Evolutionary conservation across 2,797 vertebrate genomes (phyloP), one percentile per base, ranked within the genome.

Genomic region (Pipistrellus nathusii): DNA sequence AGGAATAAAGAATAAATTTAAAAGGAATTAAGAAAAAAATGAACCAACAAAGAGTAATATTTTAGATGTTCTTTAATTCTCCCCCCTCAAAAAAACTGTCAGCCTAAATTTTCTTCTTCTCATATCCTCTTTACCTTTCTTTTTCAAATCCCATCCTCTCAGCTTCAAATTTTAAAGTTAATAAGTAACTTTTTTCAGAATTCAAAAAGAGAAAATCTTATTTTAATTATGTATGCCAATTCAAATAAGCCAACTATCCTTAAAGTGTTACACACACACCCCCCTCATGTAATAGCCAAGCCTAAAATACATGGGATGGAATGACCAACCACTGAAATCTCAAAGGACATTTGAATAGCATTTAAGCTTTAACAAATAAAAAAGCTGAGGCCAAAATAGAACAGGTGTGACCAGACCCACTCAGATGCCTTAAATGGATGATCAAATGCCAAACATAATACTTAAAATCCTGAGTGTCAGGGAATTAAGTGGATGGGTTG

Each of bases 1-100:
- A 93, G 15, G 5, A 90, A 80, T 85, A 94, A 78, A 92, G n/a
- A 82, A 91, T 30, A 93, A 94, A 89, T 44, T 82, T 20, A 78
- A 93, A 95, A 94, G 41, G 13, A 64, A 91, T 41, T 90, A 85
- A 81, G 46, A 85, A 78, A 87, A 95, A 95, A 88, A 23, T 75
- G 68, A 44, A 80, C n/a, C 78, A 78, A 86, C 35, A 83, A 44
- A 66, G 18, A 77, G 46, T 53, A 91, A 93, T 88, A 91, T 73
- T 85, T 96, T 92, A 95, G 72, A 41, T n/a, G 2, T 81, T n/a
- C 35, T 87, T 95, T 66, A 94, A n/a, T 14, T 64, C 2, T 87
- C 6, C 27, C 13, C 94, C 94, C 94, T 27, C 12, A 80, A 86
- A 84, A 80, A 87, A 78, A 69, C 38, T 68, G 21, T 88, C 17